phyloP scores from a whole-genome alignment of 2,113 vertebrate genomes.

The Oreochromis aureus region DNA sequence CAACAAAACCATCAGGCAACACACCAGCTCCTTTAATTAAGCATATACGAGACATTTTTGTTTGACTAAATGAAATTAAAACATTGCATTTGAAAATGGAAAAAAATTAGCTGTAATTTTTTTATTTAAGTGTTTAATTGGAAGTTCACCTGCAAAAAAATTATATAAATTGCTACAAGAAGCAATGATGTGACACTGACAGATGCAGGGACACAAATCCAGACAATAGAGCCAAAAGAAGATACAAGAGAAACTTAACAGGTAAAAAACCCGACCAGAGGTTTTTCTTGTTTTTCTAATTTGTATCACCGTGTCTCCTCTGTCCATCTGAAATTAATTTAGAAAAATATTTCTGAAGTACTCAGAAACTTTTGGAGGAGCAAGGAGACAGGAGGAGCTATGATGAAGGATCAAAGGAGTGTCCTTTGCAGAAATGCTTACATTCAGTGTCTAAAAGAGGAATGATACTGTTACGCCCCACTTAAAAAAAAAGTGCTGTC shows the following conservation, averaged over 20 bases:
- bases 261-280: no score
- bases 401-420: neutral
- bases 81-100: accelerated
- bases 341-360: accelerated
- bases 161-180: neutral
- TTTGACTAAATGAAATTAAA: neutral
- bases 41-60: neutral
- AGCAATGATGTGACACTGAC: neutral
- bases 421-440: neutral
- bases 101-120: accelerated
- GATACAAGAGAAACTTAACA: neutral
- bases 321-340: neutral
- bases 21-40: neutral
- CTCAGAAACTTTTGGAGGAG: neutral
- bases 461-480: no score
- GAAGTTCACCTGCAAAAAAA: accelerated
- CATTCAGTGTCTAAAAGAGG: neutral
- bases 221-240: accelerated
- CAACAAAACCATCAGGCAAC: constrained; percentile 3
- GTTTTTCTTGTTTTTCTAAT: neutral
- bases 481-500: neutral
- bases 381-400: neutral
- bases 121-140: neutral
- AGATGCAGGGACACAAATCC: neutral
- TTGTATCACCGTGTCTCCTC: neutral